phyloP scores from a whole-genome alignment of 2,797 vertebrate species.

The Pteropus rufus region DNA sequence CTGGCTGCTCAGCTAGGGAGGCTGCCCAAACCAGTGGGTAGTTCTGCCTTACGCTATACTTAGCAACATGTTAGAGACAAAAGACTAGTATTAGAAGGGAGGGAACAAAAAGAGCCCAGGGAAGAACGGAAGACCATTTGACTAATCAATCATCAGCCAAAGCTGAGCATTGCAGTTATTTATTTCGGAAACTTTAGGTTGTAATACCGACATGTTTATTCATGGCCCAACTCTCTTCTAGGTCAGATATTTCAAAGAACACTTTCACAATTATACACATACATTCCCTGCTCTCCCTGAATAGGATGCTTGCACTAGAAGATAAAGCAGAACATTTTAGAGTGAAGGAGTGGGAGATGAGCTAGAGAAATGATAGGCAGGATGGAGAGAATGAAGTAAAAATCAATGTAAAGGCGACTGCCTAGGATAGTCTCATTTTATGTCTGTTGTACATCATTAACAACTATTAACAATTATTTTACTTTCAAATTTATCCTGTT shows the following conservation, averaged over 20 bases:
- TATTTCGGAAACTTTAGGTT: slow-evolving; percentile 6
- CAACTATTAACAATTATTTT: neutral
- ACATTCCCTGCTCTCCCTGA: neutral
- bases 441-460: neutral
- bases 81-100: neutral
- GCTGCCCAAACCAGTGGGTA: neutral
- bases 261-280: neutral
- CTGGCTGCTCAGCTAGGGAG: neutral
- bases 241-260: slow-evolving; percentile 32
- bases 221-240: neutral
- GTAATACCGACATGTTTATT: neutral
- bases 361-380: neutral
- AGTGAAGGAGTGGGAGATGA: neutral
- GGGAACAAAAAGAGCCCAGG: neutral
- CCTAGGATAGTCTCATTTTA: neutral
- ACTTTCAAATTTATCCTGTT: neutral
- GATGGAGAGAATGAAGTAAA: neutral
- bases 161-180: neutral
- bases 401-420: neutral
- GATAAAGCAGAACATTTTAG: neutral
- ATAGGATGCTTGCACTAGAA: neutral
- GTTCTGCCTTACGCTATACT: neutral
- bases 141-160: neutral
- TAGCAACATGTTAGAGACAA: neutral
- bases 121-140: neutral